Conservation (phyloP, 2,888 invertebrate species). For the Gymnosoma rotundatum region DNA sequence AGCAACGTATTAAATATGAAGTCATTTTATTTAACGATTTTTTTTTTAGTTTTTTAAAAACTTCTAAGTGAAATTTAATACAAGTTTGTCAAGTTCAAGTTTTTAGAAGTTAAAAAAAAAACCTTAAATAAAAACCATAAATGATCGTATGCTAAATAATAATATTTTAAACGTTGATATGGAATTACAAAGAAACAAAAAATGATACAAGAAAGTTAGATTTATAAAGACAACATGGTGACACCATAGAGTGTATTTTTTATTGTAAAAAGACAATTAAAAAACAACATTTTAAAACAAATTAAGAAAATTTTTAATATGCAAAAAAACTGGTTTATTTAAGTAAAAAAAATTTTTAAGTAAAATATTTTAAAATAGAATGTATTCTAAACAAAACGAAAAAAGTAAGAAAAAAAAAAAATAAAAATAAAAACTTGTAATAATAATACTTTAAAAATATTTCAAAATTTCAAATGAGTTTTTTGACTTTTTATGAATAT, state of each 20-base stretch:
- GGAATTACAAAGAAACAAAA: conserved; percentile 24
- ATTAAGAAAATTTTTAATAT: conserved; percentile 24
- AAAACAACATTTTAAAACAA: neutral
- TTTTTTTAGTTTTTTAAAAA: too few relatives aligned
- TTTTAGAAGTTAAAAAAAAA: conserved; percentile 26
- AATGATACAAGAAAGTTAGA: neutral
- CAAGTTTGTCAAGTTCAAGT: conserved; percentile 61
- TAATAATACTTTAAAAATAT: too few relatives aligned
- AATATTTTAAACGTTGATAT: conserved; percentile 2
- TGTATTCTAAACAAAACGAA: neutral
- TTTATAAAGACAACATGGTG: neutral
- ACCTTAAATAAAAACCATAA: neutral
- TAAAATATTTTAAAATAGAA: too few relatives aligned
- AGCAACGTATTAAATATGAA: too few relatives aligned
- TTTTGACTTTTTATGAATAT: neutral
- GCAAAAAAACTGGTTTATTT: conserved; percentile 48
- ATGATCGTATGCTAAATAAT: neutral
- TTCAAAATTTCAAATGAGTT: too few relatives aligned
- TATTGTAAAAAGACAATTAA: neutral
- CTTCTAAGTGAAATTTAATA: neutral
- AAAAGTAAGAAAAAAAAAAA: neutral
- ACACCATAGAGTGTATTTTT: neutral
- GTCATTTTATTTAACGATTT: too few relatives aligned
- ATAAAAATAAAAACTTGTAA: too few relatives aligned
- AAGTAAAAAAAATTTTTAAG: conserved; percentile 21